Base-by-base conservation (phyloP, 2,888 invertebrate genomes). In the Lepidochrysops patricia region DNA sequence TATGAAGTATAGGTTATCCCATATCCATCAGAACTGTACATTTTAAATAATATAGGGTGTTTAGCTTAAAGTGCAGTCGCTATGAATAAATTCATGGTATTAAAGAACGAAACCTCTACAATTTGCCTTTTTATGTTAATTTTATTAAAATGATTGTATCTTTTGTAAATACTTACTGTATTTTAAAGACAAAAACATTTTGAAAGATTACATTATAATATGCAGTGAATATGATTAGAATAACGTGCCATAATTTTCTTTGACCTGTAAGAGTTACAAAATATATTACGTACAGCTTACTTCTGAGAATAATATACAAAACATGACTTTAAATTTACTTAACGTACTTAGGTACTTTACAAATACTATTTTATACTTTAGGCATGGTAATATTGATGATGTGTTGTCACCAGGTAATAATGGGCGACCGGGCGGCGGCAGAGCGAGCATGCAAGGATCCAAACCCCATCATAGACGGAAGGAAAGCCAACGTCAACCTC, bases 401-500 rank as follows among this genome's bases (percentile, higher is more conserved):
- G 23, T 59, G 59, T 69, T 77, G 69, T 77, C 88, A 90, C 9
- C 91, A 98, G 98, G 98, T 98, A 72, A 98, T 98, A 82, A 99
- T 98, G 98, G 96, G 97, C 60, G 98, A 98, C 83, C 91, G 96
- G 75, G 94, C 95, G 61, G 96, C 97, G 56, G 98, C 98, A 57
- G 98, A 98, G 82, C 91, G 97, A 74, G 98, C 98, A 57, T 98
- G 98, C 86, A 97, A 98, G 85, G 98, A 98, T 79, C 98, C 98
- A 60, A 99, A 99, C 85, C 98, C 98, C 59, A 98, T 98, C 80
- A 98, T 99, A 74, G 98, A 98, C 79, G 98, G 98, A 59, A 92
- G 98, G 78, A 99, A 99, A 91, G 98, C 98, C 64, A 98, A 98
- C 89, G 98, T 98, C 58, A 98, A 99, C 89, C 91, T 99, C 72